phyloP scores from a whole-genome alignment of 2,113 vertebrate species.

The Bubo scandiacus region DNA sequence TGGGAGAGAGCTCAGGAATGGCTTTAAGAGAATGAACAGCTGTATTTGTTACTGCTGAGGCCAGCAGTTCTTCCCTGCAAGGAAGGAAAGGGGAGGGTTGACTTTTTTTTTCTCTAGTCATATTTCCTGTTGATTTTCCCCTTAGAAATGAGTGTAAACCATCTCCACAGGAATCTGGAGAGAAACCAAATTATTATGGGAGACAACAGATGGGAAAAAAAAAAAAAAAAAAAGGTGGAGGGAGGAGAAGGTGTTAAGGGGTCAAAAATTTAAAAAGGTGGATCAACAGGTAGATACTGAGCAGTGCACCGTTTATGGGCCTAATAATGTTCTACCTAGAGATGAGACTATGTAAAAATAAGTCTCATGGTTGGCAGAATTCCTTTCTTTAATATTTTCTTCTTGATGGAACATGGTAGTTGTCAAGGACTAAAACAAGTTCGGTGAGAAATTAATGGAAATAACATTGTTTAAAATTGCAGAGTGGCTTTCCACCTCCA shows the following conservation, averaged over 20 bases:
- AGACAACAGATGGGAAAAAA: background rate
- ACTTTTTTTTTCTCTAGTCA: background rate
- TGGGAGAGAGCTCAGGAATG: background rate
- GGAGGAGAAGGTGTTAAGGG: background rate
- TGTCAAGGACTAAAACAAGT: background rate
- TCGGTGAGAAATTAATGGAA: background rate
- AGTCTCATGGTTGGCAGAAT: background rate
- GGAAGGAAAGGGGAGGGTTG: background rate
- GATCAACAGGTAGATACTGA: background rate
- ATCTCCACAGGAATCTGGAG: background rate
- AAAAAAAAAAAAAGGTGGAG: background rate
- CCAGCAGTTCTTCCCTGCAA: background rate
- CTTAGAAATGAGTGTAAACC: background rate
- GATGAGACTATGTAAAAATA: background rate
- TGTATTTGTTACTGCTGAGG: background rate
- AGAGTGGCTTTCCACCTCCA: background rate
- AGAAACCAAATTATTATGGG: background rate
- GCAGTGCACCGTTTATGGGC: rapidly evolving
- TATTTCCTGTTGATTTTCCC: background rate
- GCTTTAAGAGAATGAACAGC: background rate
- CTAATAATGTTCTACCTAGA: background rate
- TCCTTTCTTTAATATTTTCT: background rate
- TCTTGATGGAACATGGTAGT: background rate
- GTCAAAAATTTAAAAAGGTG: background rate
- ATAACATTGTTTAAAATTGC: background rate